Evolutionary conservation across 2,888 invertebrate species (phyloP).

Genomic region (Ormia ochracea): DNA sequence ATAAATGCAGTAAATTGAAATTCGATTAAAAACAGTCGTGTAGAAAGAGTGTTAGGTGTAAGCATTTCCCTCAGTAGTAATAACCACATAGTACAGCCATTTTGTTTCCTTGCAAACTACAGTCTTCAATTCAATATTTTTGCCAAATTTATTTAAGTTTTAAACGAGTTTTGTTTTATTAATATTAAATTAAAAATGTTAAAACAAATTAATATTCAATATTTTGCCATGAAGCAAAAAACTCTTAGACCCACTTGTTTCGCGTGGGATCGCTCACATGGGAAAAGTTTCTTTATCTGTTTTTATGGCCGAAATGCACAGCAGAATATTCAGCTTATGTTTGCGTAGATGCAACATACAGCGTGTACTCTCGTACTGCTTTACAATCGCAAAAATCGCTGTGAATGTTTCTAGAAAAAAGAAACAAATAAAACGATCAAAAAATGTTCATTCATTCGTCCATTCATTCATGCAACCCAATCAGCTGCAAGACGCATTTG

Average conservation of each 20-base stretch:
- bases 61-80: not conserved
- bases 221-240: slow-evolving; percentile 6
- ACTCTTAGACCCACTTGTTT: slow-evolving; percentile 43
- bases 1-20: no score
- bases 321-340: not conserved
- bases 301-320: not conserved
- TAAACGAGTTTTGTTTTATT: not conserved
- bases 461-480: slow-evolving; percentile 30
- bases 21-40: no score
- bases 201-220: slow-evolving; percentile 22
- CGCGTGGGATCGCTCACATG: slow-evolving; percentile 63
- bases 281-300: slow-evolving; percentile 30
- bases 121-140: not conserved
- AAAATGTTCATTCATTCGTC: slow-evolving; percentile 27
- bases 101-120: not conserved
- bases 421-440: not conserved
- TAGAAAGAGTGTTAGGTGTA: no score
- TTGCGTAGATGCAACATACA: slow-evolving; percentile 52
- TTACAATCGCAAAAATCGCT: not conserved
- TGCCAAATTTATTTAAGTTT: not conserved
- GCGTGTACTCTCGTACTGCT: not conserved
- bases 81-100: not conserved
- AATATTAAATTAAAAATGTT: slow-evolving; percentile 6
- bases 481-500: slow-evolving; percentile 19
- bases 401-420: not conserved